Evolutionary conservation across 2,888 invertebrate species (phyloP), one percentile per base, ranked within the genome.

Genomic region (Penaeus monodon): DNA sequence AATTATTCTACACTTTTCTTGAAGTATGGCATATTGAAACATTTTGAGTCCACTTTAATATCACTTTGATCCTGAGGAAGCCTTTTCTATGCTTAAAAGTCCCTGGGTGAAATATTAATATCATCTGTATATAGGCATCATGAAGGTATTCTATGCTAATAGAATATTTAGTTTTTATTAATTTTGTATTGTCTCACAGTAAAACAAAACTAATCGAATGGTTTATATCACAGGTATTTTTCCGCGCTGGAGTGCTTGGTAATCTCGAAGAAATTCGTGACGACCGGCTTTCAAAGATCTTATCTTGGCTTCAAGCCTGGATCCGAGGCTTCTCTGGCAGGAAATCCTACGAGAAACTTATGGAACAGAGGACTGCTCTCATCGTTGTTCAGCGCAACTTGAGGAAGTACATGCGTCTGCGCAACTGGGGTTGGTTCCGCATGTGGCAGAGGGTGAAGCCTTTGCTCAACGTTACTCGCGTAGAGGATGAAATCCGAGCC

Each of bases 351-450:
- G 98, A 98, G 95, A 98, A 96, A 94, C 94, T 99, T 93, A 98
- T 98, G 94, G 98, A 99, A 93, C 99, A 99, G 95, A 97, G 98
- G 93, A 93, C 98, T 93, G 98, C 98, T 92, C 95, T 99, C 93
- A 97, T 97, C 94, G 96, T 99, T 92, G 98, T 99, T 93, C 99
- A 99, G 94, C 96, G 99, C 93, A 99, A 99, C 95, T 96, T 99
- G 95, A 97, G 99, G 94, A 98, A 98, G 93, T 99, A 99, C 96
- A 95, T 99, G 94, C 96, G 97, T 93, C 95, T 99, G 93, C 97
- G 99, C 93, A 99, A 98, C 94, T 99, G 99, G 99, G 96, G 97
- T 93, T 99, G 99, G 99, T 99, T 98, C 98, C 98, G 98, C 94
- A 94, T 99, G 95, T 99, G 99, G 98, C 97, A 97, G 95, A 98